Evolutionary conservation across 2,797 vertebrate species (phyloP), one percentile per base, ranked within the genome.

Genomic region (Paedocypris micromegethes): DNA sequence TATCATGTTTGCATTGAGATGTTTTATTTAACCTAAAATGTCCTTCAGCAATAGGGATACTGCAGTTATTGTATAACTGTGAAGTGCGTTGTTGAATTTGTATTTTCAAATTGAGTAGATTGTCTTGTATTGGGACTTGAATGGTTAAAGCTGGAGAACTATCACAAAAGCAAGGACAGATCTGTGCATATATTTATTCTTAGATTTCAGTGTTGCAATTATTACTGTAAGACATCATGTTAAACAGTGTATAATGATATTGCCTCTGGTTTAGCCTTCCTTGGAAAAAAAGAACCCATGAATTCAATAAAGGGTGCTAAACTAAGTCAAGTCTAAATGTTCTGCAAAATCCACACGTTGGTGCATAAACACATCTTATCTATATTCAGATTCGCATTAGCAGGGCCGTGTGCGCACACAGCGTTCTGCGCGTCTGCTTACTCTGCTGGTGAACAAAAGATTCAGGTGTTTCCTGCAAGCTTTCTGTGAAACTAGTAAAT

Each of bases 171-270:
- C 79, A 83, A 85, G 82, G 86, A 82, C 58, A 85, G 85, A 87
- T 86, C 85, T 90, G 88, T 89, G 89, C 89, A 89, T 90, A 89
- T 90, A 90, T 90, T 90, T 90, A 90, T 90, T 90, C 88, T 89
- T 90, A 86, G 86, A 88, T 89, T 89, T 87, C 84, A 84, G 87
- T 89, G 85, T 87, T 88, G 85, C 86, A 87, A 85, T 87, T 89
- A 85, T 87, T 89, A 82, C 87, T 89, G 86, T 88, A 84, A 82
- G 81, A 85, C 86, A 87, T 88, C 86, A 87, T 86, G 86, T 90
- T 87, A 86, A 86, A 87, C 82, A 85, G 80, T 90, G 88, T 90
- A 88, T 87, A 87, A 89, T 85, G 86, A 87, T 87, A 88, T 87
- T 88, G 86, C 86, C 87, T 88, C 86, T 89, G 86, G 86, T 88